phyloP scores from a whole-genome alignment of 2,113 vertebrate genomes.

The Mormoops blainvillei region DNA sequence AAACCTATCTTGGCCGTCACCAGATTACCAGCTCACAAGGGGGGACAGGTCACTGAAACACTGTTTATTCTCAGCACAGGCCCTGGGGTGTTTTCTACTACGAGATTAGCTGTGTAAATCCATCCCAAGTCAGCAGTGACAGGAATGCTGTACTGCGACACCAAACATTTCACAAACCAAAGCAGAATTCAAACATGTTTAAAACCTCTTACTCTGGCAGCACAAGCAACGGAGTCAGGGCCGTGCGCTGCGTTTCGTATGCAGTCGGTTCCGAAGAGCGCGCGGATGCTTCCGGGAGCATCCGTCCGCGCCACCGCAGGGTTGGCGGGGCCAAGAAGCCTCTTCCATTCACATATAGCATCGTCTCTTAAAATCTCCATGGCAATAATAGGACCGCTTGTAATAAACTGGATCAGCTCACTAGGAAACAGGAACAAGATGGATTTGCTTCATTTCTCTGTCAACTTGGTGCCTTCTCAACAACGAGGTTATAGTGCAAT shows the following conservation, averaged over 20 bases:
- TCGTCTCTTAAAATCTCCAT: conserved; percentile 94
- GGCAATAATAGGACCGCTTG: conserved; percentile 89
- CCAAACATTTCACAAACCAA: not conserved
- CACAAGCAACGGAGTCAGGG: conserved; percentile 89
- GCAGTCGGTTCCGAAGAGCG: conserved; percentile 86
- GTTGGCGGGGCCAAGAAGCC: conserved; percentile 87
- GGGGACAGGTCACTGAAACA: not conserved
- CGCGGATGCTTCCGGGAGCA: conserved; percentile 82
- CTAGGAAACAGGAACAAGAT: conserved; percentile 76
- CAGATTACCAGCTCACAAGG: not conserved
- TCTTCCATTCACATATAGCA: conserved; percentile 89
- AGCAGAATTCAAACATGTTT: not conserved
- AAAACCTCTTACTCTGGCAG: conserved; percentile 88
- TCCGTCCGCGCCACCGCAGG: conserved; percentile 81
- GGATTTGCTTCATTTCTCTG: not conserved
- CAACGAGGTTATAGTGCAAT: not conserved
- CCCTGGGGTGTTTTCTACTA: not conserved
- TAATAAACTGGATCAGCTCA: conserved; percentile 89
- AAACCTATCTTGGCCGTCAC: not conserved
- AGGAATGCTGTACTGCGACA: not conserved
- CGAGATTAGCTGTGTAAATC: not conserved
- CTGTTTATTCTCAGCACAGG: not conserved
- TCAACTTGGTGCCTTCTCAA: not conserved
- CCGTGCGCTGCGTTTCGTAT: conserved; percentile 89
- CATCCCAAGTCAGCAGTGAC: not conserved